These are phyloP conservation scores for Rosalia funebris DNA, from an alignment of 2,888 invertebrate species.

Conservation along the genomic window DNA sequence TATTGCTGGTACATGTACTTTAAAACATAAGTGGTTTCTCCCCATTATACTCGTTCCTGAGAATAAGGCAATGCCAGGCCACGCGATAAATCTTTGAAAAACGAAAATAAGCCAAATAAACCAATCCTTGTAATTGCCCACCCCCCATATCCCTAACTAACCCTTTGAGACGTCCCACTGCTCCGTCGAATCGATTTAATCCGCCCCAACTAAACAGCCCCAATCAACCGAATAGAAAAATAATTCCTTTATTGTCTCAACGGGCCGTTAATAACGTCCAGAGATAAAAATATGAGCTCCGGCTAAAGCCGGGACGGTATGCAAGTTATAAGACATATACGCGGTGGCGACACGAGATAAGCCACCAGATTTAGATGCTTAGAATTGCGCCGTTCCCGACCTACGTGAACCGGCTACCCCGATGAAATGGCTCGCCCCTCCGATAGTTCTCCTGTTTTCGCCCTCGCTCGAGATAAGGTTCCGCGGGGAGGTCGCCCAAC, in stretches of 20 bases:
- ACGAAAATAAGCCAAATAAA: no score
- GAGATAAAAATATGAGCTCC: conserved; percentile 18
- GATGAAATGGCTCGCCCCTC: conserved; percentile 23
- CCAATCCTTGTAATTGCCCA: conserved; percentile 4
- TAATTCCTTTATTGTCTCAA: conserved; percentile 2
- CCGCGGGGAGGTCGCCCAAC: not conserved
- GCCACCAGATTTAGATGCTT: conserved; percentile 43
- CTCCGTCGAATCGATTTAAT: conserved; percentile 14
- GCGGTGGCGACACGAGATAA: conserved; percentile 46
- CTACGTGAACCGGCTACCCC: conserved; percentile 35
- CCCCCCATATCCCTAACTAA: conserved; percentile 2
- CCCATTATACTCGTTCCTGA: no score
- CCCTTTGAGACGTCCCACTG: conserved; percentile 15
- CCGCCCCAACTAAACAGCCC: conserved; percentile 4
- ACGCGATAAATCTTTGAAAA: no score
- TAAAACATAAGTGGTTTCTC: no score
- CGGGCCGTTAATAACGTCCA: conserved; percentile 16
- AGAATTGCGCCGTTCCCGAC: conserved; percentile 42
- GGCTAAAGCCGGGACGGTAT: conserved; percentile 7
- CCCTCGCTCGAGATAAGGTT: conserved; percentile 14
- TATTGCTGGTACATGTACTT: no score
- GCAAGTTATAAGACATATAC: conserved; percentile 39
- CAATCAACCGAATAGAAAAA: conserved; percentile 12
- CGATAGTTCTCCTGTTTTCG: not conserved
- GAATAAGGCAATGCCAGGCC: no score